These are phyloP conservation scores for Nyctibius bracteatus DNA, from an alignment of 2,113 vertebrate genomes.

Conservation along the genomic window DNA sequence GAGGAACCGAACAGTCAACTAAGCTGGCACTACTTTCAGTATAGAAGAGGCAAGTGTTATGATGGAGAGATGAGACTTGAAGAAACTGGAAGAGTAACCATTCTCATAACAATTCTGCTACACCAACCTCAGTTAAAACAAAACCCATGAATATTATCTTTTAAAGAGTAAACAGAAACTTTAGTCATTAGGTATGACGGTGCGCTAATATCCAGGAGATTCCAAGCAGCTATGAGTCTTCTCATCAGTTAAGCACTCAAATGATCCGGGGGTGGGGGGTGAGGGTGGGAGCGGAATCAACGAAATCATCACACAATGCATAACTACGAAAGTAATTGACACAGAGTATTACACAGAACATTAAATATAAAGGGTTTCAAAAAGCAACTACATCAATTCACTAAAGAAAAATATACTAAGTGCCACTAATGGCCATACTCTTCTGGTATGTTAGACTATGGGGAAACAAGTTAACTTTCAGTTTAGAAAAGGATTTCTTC, in stretches of 20 bases:
- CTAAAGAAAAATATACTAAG: neutral
- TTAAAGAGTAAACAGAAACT: neutral
- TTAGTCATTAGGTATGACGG: neutral
- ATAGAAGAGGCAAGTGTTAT: neutral
- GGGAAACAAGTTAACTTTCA: neutral
- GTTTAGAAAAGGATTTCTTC: neutral
- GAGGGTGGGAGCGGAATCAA: too few species aligned
- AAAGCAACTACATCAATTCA: neutral
- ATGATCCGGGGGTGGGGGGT: too few species aligned
- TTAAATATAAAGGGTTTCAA: neutral
- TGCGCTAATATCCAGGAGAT: neutral
- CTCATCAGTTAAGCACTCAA: neutral
- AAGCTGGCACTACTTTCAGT: neutral
- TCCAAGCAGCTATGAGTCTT: neutral
- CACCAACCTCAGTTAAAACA: neutral
- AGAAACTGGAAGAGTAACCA: neutral
- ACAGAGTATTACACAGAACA: neutral
- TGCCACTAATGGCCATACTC: neutral
- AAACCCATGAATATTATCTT: neutral
- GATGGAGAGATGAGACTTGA: neutral
- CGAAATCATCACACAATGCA: too few species aligned
- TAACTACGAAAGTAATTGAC: neutral
- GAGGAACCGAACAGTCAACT: neutral
- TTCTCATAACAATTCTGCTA: neutral
- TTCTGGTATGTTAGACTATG: neutral